Evolutionary conservation across 2,113 vertebrate species (phyloP).

Genomic region (Lophotis ruficrista): DNA sequence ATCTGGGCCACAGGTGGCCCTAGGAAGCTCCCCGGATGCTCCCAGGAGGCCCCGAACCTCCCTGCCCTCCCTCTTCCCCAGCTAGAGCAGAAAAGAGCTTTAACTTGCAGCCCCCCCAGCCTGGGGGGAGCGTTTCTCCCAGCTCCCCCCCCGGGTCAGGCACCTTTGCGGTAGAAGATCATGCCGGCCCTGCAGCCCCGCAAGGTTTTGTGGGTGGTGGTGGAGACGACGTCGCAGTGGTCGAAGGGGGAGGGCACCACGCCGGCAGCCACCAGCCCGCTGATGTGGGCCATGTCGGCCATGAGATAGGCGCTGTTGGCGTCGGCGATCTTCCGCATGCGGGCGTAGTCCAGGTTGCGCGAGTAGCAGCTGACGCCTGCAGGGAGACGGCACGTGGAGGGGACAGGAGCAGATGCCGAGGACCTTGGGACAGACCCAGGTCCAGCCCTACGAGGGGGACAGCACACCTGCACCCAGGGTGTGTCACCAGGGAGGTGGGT

Average conservation of each 20-base stretch:
- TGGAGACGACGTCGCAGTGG: constrained; percentile 89
- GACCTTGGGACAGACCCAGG: not conserved
- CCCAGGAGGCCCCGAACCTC: not conserved
- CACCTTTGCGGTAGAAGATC: constrained; percentile 96
- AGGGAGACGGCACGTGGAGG: not conserved
- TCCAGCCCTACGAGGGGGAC: not conserved
- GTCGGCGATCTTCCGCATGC: constrained; percentile 85
- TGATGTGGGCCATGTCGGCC: constrained; percentile 98
- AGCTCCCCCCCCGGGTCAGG: rapidly evolving
- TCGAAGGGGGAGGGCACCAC: constrained; percentile 93
- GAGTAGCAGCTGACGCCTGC: constrained; percentile 95
- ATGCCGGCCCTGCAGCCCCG: constrained; percentile 92
- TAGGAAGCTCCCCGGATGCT: not conserved
- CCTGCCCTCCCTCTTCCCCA: not conserved
- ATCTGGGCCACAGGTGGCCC: not conserved
- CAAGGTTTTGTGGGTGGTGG: constrained; percentile 96
- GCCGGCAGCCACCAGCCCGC: constrained; percentile 89
- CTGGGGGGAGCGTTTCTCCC: rapidly evolving
- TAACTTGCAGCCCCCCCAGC: not conserved
- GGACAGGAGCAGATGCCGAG: not conserved
- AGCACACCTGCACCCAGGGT: not conserved
- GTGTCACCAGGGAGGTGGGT: rapidly evolving
- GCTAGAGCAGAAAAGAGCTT: not conserved
- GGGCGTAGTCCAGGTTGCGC: constrained; percentile 90
- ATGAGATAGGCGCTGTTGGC: constrained; percentile 88